Evolutionary conservation across 2,797 vertebrate species (phyloP), one percentile per base, ranked within the genome.

Genomic region (Clarias pachynema): DNA sequence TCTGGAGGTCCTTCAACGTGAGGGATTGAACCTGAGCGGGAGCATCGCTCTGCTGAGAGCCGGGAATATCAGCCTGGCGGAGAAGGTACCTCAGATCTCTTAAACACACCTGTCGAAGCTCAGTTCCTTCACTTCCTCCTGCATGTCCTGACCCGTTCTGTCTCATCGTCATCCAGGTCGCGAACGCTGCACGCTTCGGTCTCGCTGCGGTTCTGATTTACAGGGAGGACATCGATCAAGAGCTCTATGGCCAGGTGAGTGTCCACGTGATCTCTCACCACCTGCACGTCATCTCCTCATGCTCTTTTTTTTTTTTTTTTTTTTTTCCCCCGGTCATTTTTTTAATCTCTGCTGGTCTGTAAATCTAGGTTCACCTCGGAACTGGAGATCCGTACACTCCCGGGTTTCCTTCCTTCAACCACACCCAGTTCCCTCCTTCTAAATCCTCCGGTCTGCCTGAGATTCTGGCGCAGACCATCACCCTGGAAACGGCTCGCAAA

Each of bases 401-500:
- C 15, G 98, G 98, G 14, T 99, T 99, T 69, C 98, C 98, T 8
- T 99, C 98, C 53, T 98, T 99, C 91, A 97, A 98, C 90, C 96
- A 98, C 85, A 99, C 97, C 9, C 97, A 97, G 89, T 99, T 99
- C 83, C 94, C 96, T 18, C 96, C 97, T 0, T 92, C 93, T 20
- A 83, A 79, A 63, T 99, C 97, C 0, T 97, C 97, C 0, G 98
- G 97, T 16, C 94, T 99, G 0, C 97, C 97, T 3, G 57, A 31
- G 56, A 97, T 99, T 87, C 95, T 92, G 59, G 98, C 98, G 26
- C 97, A 99, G 91, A 97, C 97, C 0, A 95, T 99, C 92, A 96
- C 96, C 0, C 90, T 92, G 31, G 22, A 10, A 0, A 89, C 85
- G 84, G 89, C 92, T 20, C 65, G 81, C 22, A 12, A 20, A 29